These are phyloP conservation scores for Dicentrarchus labrax DNA, from an alignment of 2,113 vertebrate genomes.

Conservation along the genomic window DNA sequence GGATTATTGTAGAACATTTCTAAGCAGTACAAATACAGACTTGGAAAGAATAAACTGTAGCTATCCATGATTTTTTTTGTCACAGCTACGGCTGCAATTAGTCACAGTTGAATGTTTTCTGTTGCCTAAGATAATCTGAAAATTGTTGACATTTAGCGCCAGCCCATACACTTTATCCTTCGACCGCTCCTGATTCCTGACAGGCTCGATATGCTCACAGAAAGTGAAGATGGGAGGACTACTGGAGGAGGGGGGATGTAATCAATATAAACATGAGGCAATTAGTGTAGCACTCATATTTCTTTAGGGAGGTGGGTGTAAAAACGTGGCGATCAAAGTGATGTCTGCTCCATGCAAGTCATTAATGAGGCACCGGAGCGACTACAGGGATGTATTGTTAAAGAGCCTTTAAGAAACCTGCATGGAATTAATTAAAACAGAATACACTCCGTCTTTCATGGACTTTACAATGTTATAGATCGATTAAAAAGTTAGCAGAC, in stretches of 20 bases:
- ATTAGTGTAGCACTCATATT: constrained; percentile 76
- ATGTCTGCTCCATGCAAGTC: constrained; percentile 52
- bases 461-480: constrained; percentile 11
- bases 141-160: constrained; percentile 65
- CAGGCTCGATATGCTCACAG: constrained; percentile 44
- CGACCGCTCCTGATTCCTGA: constrained; percentile 38
- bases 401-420: constrained; percentile 51
- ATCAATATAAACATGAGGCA: constrained; percentile 77
- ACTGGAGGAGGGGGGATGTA: constrained; percentile 41
- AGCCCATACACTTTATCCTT: constrained; percentile 41
- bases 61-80: constrained; percentile 37
- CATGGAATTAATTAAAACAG: constrained; percentile 54
- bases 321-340: constrained; percentile 61
- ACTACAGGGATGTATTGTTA: constrained; percentile 45
- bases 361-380: constrained; percentile 58
- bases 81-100: constrained; percentile 44
- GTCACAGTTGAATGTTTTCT: constrained; percentile 65
- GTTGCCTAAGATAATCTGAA: constrained; percentile 66
- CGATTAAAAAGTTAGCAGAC: constrained; percentile 37
- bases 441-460: constrained; percentile 30
- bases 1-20: constrained; percentile 20
- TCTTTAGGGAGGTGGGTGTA: constrained; percentile 66
- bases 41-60: constrained; percentile 8
- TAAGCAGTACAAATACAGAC: neutral
- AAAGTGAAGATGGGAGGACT: constrained; percentile 50